These are phyloP conservation scores for Ageneiosus marmoratus DNA, from an alignment of 2,113 vertebrate species.

Conservation along the genomic window DNA sequence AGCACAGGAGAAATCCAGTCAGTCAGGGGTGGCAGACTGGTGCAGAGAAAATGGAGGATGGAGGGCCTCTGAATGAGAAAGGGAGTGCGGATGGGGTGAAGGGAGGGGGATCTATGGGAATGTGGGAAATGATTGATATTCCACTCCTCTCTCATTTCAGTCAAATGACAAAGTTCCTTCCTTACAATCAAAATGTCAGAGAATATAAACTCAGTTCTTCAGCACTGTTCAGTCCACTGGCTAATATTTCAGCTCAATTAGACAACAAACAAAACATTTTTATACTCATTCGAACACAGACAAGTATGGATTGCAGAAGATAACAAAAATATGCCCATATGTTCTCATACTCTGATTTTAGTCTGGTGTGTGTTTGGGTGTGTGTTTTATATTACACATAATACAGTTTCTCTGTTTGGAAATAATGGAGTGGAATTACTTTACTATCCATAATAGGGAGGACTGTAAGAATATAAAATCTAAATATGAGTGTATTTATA, in stretches of 20 bases:
- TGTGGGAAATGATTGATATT: slow-evolving; percentile 67
- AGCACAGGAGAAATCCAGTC: slow-evolving; percentile 6
- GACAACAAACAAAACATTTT: slow-evolving; percentile 6
- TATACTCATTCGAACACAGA: slow-evolving; percentile 2
- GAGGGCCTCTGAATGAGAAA: slow-evolving; percentile 26
- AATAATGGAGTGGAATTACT: background rate
- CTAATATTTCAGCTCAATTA: slow-evolving; percentile 21
- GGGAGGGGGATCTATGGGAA: slow-evolving; percentile 14
- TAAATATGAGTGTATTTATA: background rate
- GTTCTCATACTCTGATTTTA: background rate
- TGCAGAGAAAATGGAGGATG: slow-evolving; percentile 26
- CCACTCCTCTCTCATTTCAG: slow-evolving; percentile 58
- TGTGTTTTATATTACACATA: background rate
- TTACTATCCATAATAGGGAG: background rate
- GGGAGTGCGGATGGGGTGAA: slow-evolving; percentile 22
- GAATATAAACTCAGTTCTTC: slow-evolving; percentile 9
- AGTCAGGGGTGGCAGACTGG: slow-evolving; percentile 23
- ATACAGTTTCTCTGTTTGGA: background rate
- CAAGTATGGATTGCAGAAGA: background rate
- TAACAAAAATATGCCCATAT: slow-evolving; percentile 7
- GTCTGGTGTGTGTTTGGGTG: slow-evolving; percentile 31
- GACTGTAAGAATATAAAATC: background rate
- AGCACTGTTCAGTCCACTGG: slow-evolving; percentile 17
- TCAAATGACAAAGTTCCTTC: slow-evolving; percentile 61
- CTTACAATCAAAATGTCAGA: slow-evolving; percentile 23